Conservation (phyloP, 2,113 vertebrate species). For the Zootoca vivipara region DNA sequence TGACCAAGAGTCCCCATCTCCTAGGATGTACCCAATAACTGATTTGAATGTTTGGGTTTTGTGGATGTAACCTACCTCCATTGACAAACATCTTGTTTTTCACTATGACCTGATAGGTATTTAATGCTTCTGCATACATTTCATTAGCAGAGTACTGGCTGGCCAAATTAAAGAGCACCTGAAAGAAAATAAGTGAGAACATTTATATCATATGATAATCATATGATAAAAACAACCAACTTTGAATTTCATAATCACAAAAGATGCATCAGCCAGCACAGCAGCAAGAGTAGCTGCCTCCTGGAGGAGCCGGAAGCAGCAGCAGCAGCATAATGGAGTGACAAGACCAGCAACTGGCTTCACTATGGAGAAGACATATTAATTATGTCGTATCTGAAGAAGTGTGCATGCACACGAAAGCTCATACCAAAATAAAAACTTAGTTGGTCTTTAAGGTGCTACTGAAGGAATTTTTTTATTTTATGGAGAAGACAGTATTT, state of each 20-base stretch:
- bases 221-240: neutral
- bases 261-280: neutral
- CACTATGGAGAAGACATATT: neutral
- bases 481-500: neutral
- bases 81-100: conserved; percentile 97
- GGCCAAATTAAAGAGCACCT: conserved; percentile 97
- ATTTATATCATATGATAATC: neutral
- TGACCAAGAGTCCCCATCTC: neutral
- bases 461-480: no score
- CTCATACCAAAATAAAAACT: no score
- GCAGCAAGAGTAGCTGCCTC: neutral
- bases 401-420: no score
- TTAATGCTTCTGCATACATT: conserved; percentile 94
- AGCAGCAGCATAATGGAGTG: neutral
- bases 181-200: conserved; percentile 20
- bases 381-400: no score
- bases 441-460: no score
- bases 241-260: neutral
- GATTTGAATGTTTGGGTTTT: neutral
- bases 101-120: conserved; percentile 95
- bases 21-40: neutral
- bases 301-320: neutral
- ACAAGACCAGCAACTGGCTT: neutral
- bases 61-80: conserved; percentile 81
- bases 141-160: conserved; percentile 95